Evolutionary conservation across 2,113 vertebrate species (phyloP).

Genomic region (Podarcis raffonei): DNA sequence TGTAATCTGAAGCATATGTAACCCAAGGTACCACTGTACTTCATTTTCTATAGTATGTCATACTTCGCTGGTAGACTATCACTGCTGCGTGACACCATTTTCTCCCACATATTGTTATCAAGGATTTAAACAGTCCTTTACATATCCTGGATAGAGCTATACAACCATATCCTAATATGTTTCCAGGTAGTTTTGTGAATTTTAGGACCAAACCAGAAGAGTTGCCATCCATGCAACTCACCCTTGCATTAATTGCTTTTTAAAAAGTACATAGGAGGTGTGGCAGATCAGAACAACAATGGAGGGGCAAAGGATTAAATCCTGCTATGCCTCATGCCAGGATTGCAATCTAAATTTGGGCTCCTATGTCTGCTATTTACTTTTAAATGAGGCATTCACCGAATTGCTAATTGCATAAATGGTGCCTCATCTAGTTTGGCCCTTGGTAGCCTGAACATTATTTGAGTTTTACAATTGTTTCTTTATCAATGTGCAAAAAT

Average conservation of each 20-base stretch:
- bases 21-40: too few species aligned
- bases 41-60: conserved; percentile 30
- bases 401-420: not conserved
- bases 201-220: not conserved
- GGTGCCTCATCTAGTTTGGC: not conserved
- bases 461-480: not conserved
- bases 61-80: not conserved
- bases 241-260: not conserved
- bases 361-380: not conserved
- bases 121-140: not conserved
- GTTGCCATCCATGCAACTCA: not conserved
- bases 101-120: not conserved
- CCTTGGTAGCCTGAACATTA: not conserved
- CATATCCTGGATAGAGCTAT: not conserved
- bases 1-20: too few species aligned
- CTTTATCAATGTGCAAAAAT: not conserved
- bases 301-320: not conserved
- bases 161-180: not conserved
- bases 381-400: not conserved
- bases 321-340: too few species aligned
- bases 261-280: not conserved
- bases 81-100: not conserved
- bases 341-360: too few species aligned
- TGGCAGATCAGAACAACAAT: not conserved
- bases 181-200: not conserved